Base-by-base conservation (phyloP, 2,113 vertebrate species). In the Salminus brasiliensis region DNA sequence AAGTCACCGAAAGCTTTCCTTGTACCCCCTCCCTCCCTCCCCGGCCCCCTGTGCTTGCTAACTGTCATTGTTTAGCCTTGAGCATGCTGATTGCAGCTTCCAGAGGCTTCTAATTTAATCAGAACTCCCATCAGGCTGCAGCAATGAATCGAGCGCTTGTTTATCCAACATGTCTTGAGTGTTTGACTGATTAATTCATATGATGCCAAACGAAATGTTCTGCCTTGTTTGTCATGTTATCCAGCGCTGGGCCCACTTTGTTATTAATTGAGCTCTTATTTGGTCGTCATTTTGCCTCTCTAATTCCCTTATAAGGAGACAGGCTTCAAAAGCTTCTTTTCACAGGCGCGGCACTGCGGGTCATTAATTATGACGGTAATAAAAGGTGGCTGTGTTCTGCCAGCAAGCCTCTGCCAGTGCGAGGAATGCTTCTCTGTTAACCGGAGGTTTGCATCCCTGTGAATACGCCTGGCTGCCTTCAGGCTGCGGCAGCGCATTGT, bases 51-150 rank as follows among this genome's bases (percentile, higher is more conserved):
- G 45, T 7, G 18, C 62, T 47, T 29, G 70, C 27, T n/a, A 62
- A 55, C 76, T 74, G 25, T 67, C 52, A 71, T 84, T 83, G 72
- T 85, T 79, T 66, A 30, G 77, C 72, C 78, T 18, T 74, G 1
- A 72, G 80, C 86, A 81, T 27, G 49, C 84, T 87, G 63, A 84
- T 52, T 57, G 86, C 79, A 39, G 70, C 77, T 83, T 73, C 85
- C 85, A 85, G 79, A 80, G 82, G 60, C 34, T 79, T 88, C 89
- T 90, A 90, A 92, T 93, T 90, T 87, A 90, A 92, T 93, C 91
- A 92, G 86, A 66, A 68, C 69, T 83, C 80, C 77, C 83, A 88
- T 89, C 83, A 83, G 88, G 88, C 78, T 83, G 67, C 72, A 88
- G 88, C 88, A 60, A 77, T 86, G 72, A 69, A 89, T 88, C 81